Conservation (phyloP, 1,140 invertebrate species). For the Archivesica marissinica region DNA sequence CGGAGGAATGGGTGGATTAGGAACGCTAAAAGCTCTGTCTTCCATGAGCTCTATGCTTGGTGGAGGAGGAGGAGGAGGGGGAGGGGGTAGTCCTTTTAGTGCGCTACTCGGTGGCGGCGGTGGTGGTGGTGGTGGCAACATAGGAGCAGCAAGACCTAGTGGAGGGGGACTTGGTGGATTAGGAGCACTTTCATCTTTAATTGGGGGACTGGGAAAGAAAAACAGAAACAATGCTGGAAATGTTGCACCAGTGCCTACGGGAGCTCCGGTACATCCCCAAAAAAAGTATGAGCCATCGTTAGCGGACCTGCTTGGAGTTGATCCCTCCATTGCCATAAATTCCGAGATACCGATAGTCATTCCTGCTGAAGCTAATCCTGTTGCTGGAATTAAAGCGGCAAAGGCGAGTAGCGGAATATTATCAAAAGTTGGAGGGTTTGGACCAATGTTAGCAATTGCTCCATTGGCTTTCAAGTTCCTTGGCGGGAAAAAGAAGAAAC, state of each 20-base stretch:
- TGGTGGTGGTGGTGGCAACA: background rate
- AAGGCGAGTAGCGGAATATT: conserved; percentile 14
- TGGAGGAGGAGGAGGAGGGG: conserved; percentile 21
- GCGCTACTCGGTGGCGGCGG: conserved; percentile 13
- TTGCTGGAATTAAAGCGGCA: conserved; percentile 4
- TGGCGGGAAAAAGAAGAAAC: background rate
- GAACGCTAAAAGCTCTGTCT: background rate
- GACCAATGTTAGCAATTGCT: background rate
- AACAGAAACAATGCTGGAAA: background rate
- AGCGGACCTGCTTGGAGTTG: conserved; percentile 53
- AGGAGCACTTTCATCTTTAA: conserved; percentile 4
- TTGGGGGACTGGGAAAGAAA: conserved; percentile 10
- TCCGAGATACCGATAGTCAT: background rate
- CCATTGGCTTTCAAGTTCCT: background rate
- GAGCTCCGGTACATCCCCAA: background rate
- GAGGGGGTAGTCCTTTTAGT: conserved; percentile 21
- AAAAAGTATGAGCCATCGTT: conserved; percentile 34
- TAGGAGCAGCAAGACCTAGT: background rate
- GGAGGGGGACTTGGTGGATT: background rate
- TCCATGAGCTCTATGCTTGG: conserved; percentile 19
- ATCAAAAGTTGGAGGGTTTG: conserved; percentile 16
- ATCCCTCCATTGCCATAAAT: conserved; percentile 17
- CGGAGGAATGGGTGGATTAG: background rate
- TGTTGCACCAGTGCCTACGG: conserved; percentile 6
- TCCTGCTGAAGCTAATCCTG: conserved; percentile 2